Evolutionary conservation across 2,113 vertebrate genomes (phyloP), one percentile per base, ranked within the genome.

Genomic region (Dipodomys merriami): DNA sequence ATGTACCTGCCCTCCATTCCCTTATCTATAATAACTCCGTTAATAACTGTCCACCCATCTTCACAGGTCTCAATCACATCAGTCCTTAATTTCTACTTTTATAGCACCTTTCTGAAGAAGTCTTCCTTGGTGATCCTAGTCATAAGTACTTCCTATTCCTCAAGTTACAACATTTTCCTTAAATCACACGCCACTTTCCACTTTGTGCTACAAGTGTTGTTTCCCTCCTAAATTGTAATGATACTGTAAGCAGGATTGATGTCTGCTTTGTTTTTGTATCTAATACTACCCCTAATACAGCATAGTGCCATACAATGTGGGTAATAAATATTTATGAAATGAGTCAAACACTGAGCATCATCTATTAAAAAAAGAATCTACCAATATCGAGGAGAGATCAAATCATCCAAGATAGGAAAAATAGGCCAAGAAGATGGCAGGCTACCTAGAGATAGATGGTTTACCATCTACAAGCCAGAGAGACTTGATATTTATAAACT

Each of bases 241-340:
- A 39, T 86, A n/a, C 7, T 85, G 39, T 12, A 65, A 23, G n/a
- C 72, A 90, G 62, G 44, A 15, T 46, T 88, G 78, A 46, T 49
- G 35, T 20, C 85, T 85, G 44, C 91, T 53, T 80, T 57, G 73
- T 72, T 27, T 95, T 78, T 30, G 1, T 39, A 64, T 83, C 62
- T 7, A 25, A 7, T 68, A 35, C 39, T 53, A 77, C n/a, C 22
- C n/a, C 83, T 86, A 80, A 82, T 77, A 64, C 4, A 90, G 67
- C 30, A 91, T 49, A 85, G 19, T 77, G 49, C 29, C 85, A 68
- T 35, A 80, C 35, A 71, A 69, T 46, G 86, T 88, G 35, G 53
- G 90, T 93, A 88, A 90, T 85, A 92, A 86, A 94, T 83, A 92
- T 68, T 44, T 86, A 86, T 49, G 85, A 83, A 88, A 60, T 90